Evolutionary conservation across 2,888 invertebrate species (phyloP).

Genomic region (Sepiola atlantica): DNA sequence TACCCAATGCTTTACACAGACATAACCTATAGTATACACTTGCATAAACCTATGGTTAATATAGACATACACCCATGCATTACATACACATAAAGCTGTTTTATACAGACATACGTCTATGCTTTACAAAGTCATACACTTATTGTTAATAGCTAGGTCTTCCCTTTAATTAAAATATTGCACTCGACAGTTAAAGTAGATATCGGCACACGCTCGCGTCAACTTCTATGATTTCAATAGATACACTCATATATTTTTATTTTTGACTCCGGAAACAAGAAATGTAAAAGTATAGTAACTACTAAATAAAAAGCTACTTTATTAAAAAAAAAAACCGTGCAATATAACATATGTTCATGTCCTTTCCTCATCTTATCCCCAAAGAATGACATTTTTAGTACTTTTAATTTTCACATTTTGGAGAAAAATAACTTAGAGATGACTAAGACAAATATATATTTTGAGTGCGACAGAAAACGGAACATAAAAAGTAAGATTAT

Average conservation of each 20-base stretch:
- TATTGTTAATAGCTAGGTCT: too few species aligned
- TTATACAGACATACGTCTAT: too few species aligned
- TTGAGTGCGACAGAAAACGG: not conserved
- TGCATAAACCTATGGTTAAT: too few species aligned
- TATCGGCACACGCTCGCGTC: too few species aligned
- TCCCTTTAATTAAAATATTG: too few species aligned
- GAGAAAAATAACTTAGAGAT: not conserved
- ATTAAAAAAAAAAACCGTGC: not conserved
- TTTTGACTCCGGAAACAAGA: not conserved
- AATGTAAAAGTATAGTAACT: not conserved
- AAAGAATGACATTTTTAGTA: not conserved
- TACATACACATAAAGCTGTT: too few species aligned
- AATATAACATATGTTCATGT: not conserved
- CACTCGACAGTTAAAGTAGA: too few species aligned
- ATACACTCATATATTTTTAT: not conserved
- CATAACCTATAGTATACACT: too few species aligned
- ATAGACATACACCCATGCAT: too few species aligned
- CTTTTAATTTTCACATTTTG: not conserved
- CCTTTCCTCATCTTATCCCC: not conserved
- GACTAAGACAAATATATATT: not conserved
- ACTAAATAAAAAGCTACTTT: not conserved
- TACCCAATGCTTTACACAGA: too few species aligned
- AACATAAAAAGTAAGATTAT: not conserved
- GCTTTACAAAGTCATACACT: too few species aligned
- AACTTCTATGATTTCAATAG: too few species aligned